Evolutionary conservation across 2,888 invertebrate species (phyloP).

Genomic region (Dendrolimus pini): DNA sequence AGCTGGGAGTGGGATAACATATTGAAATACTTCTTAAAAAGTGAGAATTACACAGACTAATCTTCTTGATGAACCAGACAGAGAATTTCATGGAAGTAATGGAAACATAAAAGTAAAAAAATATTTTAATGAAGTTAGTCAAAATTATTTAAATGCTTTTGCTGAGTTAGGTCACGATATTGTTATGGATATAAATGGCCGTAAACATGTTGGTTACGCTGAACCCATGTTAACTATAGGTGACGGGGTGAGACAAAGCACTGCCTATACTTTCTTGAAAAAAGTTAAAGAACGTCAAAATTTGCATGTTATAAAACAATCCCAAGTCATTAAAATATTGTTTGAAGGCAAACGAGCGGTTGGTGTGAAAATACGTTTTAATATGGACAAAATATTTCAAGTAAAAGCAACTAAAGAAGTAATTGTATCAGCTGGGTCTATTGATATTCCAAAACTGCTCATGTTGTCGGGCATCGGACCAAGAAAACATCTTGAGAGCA

Average conservation of each 20-base stretch:
- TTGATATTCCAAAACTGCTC: neutral
- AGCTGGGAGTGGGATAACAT: slow-evolving; percentile 34
- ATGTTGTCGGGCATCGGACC: neutral
- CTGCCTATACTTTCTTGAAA: slow-evolving; percentile 61
- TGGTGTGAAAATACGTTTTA: slow-evolving; percentile 29
- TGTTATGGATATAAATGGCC: slow-evolving; percentile 16
- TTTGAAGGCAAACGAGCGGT: slow-evolving; percentile 51
- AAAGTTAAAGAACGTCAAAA: slow-evolving; percentile 32
- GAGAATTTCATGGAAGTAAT: neutral
- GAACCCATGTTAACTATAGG: slow-evolving; percentile 56
- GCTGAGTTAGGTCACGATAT: slow-evolving; percentile 47
- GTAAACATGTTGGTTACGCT: slow-evolving; percentile 45
- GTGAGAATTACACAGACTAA: slow-evolving; percentile 22
- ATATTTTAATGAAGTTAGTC: no score
- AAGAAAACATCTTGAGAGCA: no score
- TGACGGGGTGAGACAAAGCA: slow-evolving; percentile 58
- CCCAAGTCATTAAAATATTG: slow-evolving; percentile 57
- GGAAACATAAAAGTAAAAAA: no score
- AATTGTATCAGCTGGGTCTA: neutral
- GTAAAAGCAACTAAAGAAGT: neutral
- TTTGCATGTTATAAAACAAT: slow-evolving; percentile 48
- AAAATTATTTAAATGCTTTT: slow-evolving; percentile 39
- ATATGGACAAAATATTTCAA: neutral
- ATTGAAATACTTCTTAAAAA: slow-evolving; percentile 30
- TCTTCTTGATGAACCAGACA: slow-evolving; percentile 13